phyloP scores from a whole-genome alignment of 1,140 invertebrate species.

The Diprion similis region DNA sequence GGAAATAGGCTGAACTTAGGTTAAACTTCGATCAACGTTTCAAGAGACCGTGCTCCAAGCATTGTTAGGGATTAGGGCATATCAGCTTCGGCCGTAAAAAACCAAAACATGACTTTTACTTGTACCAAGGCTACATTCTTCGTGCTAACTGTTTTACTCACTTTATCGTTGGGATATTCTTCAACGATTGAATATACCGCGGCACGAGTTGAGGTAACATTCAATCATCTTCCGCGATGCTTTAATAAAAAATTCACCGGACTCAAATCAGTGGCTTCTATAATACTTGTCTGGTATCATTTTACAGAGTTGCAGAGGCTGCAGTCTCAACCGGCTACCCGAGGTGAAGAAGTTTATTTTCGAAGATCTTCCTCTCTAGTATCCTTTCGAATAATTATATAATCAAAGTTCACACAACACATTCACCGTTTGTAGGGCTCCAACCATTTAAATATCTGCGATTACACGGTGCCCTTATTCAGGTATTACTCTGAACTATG shows the following conservation, averaged over 20 bases:
- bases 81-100: too few relatives aligned
- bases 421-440: slow-evolving; percentile 9
- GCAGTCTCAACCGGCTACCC: slow-evolving; percentile 74
- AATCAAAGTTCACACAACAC: slow-evolving; percentile 8
- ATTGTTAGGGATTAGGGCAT: too few relatives aligned
- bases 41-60: too few relatives aligned
- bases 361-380: slow-evolving; percentile 76
- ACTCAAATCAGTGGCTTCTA: not conserved
- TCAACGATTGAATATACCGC: not conserved
- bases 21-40: too few relatives aligned
- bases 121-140: not conserved
- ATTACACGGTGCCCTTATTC: too few relatives aligned
- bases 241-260: not conserved
- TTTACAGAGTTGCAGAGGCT: slow-evolving; percentile 79
- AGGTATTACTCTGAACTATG: too few relatives aligned
- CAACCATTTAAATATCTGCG: not conserved
- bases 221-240: not conserved
- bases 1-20: too few relatives aligned
- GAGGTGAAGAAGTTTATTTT: slow-evolving; percentile 80
- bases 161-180: not conserved
- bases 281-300: slow-evolving; percentile 23
- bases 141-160: not conserved
- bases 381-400: slow-evolving; percentile 51
- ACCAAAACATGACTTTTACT: not conserved
- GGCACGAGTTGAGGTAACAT: not conserved